These are phyloP conservation scores for Alloplasta piceator DNA, from an alignment of 2,888 invertebrate genomes.

Conservation along the genomic window DNA sequence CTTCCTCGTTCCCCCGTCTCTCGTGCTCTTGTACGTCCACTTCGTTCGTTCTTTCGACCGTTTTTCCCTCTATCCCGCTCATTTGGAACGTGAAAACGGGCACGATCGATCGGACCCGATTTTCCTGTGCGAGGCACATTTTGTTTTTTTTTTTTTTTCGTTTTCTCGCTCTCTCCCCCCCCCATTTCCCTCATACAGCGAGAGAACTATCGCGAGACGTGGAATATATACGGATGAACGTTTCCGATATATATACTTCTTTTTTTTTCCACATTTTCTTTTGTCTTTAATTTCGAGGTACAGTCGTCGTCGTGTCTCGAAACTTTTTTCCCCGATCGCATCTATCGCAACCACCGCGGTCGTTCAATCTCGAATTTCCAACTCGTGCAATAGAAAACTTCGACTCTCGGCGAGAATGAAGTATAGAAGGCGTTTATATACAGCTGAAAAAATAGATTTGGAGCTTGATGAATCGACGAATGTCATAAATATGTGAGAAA, in stretches of 20 bases:
- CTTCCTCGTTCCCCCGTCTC: conserved; percentile 34
- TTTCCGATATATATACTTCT: not conserved
- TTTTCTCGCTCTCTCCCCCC: conserved; percentile 35
- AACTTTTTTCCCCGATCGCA: conserved; percentile 46
- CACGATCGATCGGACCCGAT: conserved; percentile 68
- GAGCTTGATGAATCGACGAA: no score
- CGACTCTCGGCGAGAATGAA: no score
- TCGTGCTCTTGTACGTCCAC: conserved; percentile 51
- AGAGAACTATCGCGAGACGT: conserved; percentile 6
- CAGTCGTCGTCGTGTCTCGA: conserved; percentile 22
- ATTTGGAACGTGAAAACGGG: conserved; percentile 68
- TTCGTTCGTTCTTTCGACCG: conserved; percentile 45
- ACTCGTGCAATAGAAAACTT: conserved; percentile 21
- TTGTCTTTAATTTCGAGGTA: conserved; percentile 29
- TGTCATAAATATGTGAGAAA: no score
- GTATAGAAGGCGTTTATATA: no score
- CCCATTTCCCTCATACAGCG: conserved; percentile 33
- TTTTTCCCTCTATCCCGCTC: conserved; percentile 62
- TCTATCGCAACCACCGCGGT: conserved; percentile 9
- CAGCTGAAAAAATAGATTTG: no score
- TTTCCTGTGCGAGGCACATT: conserved; percentile 53
- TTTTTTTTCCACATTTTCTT: not conserved
- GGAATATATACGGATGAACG: conserved; percentile 13
- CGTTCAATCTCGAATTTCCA: conserved; percentile 20
- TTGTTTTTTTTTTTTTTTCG: conserved; percentile 18